These are phyloP conservation scores for Clarias platycephalus DNA, from an alignment of 2,797 vertebrate species.

Conservation along the genomic window DNA sequence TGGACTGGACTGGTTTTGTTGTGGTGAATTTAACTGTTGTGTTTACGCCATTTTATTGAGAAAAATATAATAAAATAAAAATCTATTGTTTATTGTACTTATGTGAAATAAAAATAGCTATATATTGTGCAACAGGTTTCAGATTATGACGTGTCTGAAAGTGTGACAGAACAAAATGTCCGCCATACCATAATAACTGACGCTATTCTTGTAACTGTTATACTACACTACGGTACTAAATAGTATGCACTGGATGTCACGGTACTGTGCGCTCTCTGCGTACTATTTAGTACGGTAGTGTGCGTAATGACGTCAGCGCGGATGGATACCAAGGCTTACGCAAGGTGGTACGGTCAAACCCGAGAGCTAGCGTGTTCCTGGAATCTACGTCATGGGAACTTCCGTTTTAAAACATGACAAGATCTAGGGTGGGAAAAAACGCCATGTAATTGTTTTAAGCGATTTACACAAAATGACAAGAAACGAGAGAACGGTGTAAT, in stretches of 20 bases:
- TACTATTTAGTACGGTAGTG: not conserved
- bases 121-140: not conserved
- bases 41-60: not conserved
- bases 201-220: not conserved
- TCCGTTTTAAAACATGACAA: not conserved
- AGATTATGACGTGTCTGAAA: not conserved
- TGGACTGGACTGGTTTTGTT: not conserved
- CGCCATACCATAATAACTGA: not conserved
- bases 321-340: conserved; percentile 25
- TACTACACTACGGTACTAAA: not conserved
- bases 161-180: not conserved
- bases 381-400: conserved; percentile 65
- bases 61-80: not conserved
- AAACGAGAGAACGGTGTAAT: not conserved
- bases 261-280: not conserved
- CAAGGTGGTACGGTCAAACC: not conserved
- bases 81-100: not conserved
- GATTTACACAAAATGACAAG: too few relatives aligned
- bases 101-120: not conserved
- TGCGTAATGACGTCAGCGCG: conserved; percentile 6
- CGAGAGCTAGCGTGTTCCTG: conserved; percentile 64
- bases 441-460: not conserved
- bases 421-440: fast-evolving
- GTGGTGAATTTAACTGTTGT: not conserved
- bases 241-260: not conserved